Conservation (phyloP, 2,797 vertebrate genomes). For the Uromys caudimaculatus region DNA sequence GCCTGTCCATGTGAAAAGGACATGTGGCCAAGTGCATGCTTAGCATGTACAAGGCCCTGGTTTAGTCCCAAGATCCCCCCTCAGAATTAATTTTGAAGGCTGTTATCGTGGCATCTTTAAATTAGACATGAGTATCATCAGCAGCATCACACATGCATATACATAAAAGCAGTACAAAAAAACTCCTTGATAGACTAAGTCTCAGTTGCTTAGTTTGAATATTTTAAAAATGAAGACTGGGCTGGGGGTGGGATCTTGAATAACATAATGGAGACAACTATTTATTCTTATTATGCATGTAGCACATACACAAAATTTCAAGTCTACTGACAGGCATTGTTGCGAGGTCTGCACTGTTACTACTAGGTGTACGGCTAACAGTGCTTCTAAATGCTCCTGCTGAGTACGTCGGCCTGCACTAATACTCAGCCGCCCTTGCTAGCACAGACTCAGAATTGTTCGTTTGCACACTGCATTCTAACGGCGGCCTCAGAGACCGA, state of each 20-base stretch:
- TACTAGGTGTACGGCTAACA: neutral
- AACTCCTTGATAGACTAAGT: conserved; percentile 20
- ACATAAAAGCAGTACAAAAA: conserved; percentile 8
- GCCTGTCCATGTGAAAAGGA: conserved; percentile 39
- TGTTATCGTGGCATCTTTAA: conserved; percentile 13
- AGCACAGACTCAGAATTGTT: neutral
- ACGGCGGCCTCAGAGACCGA: neutral
- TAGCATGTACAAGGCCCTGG: neutral
- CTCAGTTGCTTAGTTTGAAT: conserved; percentile 27
- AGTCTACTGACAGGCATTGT: neutral
- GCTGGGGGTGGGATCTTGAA: neutral
- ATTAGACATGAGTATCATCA: conserved; percentile 36
- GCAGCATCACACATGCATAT: neutral
- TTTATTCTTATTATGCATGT: conserved; percentile 33
- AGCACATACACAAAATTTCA: neutral
- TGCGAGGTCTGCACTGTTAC: neutral
- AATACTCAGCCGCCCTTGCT: conserved; percentile 20
- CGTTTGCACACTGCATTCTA: neutral
- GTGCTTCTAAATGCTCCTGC: conserved; percentile 19
- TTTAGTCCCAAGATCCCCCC: neutral
- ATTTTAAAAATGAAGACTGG: conserved; percentile 35
- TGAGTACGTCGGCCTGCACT: neutral
- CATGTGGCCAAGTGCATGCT: neutral
- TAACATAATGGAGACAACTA: conserved; percentile 24
- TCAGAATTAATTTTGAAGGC: neutral